These are phyloP conservation scores for Standfussiana lucernea DNA, from an alignment of 2,888 invertebrate genomes.

Conservation along the genomic window DNA sequence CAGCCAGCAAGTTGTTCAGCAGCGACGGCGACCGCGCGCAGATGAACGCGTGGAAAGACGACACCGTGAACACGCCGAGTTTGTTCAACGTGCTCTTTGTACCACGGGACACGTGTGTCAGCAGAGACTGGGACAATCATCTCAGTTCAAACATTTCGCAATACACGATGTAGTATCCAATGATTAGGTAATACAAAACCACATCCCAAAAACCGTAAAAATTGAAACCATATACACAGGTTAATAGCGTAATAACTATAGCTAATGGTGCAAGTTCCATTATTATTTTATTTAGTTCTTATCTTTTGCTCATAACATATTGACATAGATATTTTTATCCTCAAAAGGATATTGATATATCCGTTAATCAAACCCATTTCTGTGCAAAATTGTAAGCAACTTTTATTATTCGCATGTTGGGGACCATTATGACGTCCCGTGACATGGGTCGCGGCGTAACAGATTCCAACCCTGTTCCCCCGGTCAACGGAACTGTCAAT, in stretches of 20 bases:
- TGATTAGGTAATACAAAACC: not conserved
- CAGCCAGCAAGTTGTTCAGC: constrained; percentile 97
- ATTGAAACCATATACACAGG: not conserved
- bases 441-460: constrained; percentile 86
- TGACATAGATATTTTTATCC: constrained; percentile 51
- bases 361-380: constrained; percentile 76
- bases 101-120: constrained; percentile 98
- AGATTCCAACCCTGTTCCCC: constrained; percentile 78
- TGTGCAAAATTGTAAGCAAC: constrained; percentile 75
- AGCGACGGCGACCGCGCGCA: constrained; percentile 98
- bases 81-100: constrained; percentile 98
- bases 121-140: constrained; percentile 94
- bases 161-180: not conserved
- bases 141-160: not conserved
- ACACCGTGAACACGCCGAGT: constrained; percentile 99
- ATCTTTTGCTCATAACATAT: constrained; percentile 43
- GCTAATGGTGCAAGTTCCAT: not conserved
- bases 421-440: constrained; percentile 81
- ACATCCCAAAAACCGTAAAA: not conserved
- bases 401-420: constrained; percentile 82
- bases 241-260: not conserved
- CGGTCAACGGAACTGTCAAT: constrained; percentile 86
- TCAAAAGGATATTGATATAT: constrained; percentile 73
- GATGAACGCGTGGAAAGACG: constrained; percentile 99
- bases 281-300: constrained; percentile 19